Conservation (phyloP, 2,888 invertebrate species). For the Mystacides longicornis region DNA sequence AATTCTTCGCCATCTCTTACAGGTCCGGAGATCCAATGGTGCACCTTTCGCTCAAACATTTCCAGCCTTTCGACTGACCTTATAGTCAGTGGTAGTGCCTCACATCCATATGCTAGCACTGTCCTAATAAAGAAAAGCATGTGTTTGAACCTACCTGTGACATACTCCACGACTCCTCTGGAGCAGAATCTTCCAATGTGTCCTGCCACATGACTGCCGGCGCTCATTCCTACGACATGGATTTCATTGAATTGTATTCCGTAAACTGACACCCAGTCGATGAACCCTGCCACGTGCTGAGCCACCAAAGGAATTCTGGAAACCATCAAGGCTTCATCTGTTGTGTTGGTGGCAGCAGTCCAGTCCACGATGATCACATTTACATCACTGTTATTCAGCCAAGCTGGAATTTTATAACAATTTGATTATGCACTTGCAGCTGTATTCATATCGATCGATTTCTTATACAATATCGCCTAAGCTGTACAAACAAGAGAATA, state of each 20-base stretch:
- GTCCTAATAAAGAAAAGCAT: too few relatives aligned
- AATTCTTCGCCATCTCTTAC: too few relatives aligned
- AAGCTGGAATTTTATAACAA: slow-evolving; percentile 34
- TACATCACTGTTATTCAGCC: slow-evolving; percentile 33
- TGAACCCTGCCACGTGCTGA: slow-evolving; percentile 35
- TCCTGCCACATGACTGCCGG: slow-evolving; percentile 45
- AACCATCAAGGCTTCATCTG: slow-evolving; percentile 36
- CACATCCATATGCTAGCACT: too few relatives aligned
- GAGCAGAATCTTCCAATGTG: slow-evolving; percentile 35
- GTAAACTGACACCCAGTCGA: slow-evolving; percentile 37
- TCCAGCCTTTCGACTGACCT: too few relatives aligned
- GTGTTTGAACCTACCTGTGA: slow-evolving; percentile 36
- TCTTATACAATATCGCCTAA: too few relatives aligned
- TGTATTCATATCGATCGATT: too few relatives aligned
- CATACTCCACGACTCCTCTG: slow-evolving; percentile 32
- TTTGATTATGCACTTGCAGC: too few relatives aligned
- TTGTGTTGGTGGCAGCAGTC: slow-evolving; percentile 35
- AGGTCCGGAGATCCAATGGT: too few relatives aligned
- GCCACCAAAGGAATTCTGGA: slow-evolving; percentile 37
- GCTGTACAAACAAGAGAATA: too few relatives aligned
- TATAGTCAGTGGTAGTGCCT: too few relatives aligned
- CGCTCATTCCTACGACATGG: slow-evolving; percentile 43
- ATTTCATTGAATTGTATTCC: slow-evolving; percentile 32
- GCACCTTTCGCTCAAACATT: too few relatives aligned
- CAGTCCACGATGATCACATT: slow-evolving; percentile 44